Base-by-base conservation (phyloP, 1,140 invertebrate genomes). In the Drosophila mayri region DNA sequence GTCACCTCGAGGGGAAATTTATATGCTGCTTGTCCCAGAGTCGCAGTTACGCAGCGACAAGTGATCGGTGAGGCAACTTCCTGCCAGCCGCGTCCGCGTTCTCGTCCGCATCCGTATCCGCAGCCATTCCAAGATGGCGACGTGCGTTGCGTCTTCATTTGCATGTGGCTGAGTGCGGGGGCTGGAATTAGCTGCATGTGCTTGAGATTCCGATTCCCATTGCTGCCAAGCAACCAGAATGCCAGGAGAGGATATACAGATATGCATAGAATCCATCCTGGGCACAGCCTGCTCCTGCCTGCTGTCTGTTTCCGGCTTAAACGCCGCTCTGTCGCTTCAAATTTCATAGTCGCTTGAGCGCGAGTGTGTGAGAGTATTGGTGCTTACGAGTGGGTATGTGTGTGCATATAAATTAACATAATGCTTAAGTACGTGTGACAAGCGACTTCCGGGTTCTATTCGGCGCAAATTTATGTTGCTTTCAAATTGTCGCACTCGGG, bases 341-440 rank as follows among this genome's bases (percentile, higher is more conserved):
- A 90, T 88, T 78, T 85, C 73, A 81, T 86, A 86, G 64, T 67
- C 82, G 76, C 76, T 82, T 81, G 66, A 46, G 32, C 52, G 41
- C 67, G 14, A 28, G 49, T 61, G 50, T 74, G 58, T 12, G 43
- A 25, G 6, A 61, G 41, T 35, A 22, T 44, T 70, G 49, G 60
- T 22, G 43, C 43, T 22, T 20, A 46, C 44, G 50, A 18, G 6
- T 49, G 16, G 49, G 40, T 44, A 38, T 44, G 25, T 22, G 59
- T 66, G 61, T 71, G 73, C 73, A 90, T 79, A 90, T 90, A 90
- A 90, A 90, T 90, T 90, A 85, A 85, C 85, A 90, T 90, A 90
- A 90, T 90, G 85, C 79, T 79, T 90, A 90, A 90, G 78, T 90
- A 76, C 80, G 81, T 90, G 85, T 90, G 85, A 90, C 85, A 90